Conservation (phyloP, 2,888 invertebrate genomes). For the Hypercompe scribonia region DNA sequence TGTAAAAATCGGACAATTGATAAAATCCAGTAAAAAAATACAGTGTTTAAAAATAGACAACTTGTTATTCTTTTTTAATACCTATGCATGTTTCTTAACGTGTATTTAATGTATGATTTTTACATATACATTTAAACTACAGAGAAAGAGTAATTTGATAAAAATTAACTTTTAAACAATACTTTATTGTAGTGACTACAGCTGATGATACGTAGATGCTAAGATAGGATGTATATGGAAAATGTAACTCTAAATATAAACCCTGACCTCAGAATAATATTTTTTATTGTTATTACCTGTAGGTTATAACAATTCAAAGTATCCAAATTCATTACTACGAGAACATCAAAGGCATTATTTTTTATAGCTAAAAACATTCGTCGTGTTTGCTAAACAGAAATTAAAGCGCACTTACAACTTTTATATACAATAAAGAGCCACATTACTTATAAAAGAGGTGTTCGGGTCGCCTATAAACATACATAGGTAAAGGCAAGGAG, state of each 20-base stretch:
- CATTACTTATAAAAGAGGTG: slow-evolving; percentile 49
- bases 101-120: background rate
- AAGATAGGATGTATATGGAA: background rate
- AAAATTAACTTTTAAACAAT: background rate
- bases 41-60: background rate
- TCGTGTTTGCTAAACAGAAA: slow-evolving; percentile 35
- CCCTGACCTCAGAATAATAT: background rate
- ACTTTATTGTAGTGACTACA: background rate
- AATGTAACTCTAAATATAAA: background rate
- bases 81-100: background rate
- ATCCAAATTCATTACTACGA: background rate
- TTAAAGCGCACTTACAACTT: slow-evolving; percentile 48
- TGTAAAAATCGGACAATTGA: background rate
- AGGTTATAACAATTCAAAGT: background rate
- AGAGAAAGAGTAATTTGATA: background rate
- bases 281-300: background rate
- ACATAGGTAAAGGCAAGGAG: slow-evolving; percentile 66
- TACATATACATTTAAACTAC: background rate
- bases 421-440: slow-evolving; percentile 49
- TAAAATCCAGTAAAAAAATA: background rate
- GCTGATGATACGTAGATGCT: background rate
- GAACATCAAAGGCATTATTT: slow-evolving; percentile 5
- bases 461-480: slow-evolving; percentile 51
- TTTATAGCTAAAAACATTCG: slow-evolving; percentile 7
- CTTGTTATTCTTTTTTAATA: background rate